These are phyloP conservation scores for Limonius californicus DNA, from an alignment of 1,140 invertebrate species.

Conservation along the genomic window DNA sequence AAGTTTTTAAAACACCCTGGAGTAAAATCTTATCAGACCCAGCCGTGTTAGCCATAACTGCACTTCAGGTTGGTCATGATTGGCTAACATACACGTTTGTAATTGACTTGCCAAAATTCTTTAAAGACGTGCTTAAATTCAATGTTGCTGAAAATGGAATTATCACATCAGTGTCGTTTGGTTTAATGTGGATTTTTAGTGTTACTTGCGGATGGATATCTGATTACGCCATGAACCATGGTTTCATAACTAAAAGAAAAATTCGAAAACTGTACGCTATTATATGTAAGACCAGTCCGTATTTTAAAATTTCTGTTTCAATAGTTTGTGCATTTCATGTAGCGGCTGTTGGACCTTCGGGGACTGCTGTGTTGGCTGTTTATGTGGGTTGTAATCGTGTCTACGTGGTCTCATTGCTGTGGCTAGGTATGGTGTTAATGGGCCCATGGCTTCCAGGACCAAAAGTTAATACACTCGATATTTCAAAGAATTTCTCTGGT, in stretches of 20 bases:
- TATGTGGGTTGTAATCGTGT: not conserved
- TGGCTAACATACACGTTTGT: slow-evolving; percentile 7
- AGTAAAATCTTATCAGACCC: too few relatives aligned
- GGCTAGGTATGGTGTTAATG: slow-evolving; percentile 47
- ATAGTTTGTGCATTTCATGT: not conserved
- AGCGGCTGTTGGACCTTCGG: not conserved
- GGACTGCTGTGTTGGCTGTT: not conserved
- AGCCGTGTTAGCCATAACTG: too few relatives aligned
- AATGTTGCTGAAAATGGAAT: slow-evolving; percentile 6
- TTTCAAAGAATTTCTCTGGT: slow-evolving; percentile 77
- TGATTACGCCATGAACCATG: not conserved
- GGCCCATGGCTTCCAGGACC: slow-evolving; percentile 68
- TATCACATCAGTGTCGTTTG: slow-evolving; percentile 1
- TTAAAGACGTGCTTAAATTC: slow-evolving; percentile 8
- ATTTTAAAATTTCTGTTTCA: not conserved
- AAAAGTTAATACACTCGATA: slow-evolving; percentile 74
- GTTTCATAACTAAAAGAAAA: not conserved
- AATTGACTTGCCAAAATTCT: slow-evolving; percentile 17
- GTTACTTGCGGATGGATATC: not conserved
- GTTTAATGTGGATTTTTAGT: not conserved
- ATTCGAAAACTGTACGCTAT: slow-evolving; percentile 12
- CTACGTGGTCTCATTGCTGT: not conserved
- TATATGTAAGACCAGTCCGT: not conserved
- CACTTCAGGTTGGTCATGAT: not conserved
- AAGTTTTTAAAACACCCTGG: too few relatives aligned